Evolutionary conservation across 2,797 vertebrate species (phyloP), one percentile per base, ranked within the genome.

Genomic region (Arnoldichthys spilopterus): DNA sequence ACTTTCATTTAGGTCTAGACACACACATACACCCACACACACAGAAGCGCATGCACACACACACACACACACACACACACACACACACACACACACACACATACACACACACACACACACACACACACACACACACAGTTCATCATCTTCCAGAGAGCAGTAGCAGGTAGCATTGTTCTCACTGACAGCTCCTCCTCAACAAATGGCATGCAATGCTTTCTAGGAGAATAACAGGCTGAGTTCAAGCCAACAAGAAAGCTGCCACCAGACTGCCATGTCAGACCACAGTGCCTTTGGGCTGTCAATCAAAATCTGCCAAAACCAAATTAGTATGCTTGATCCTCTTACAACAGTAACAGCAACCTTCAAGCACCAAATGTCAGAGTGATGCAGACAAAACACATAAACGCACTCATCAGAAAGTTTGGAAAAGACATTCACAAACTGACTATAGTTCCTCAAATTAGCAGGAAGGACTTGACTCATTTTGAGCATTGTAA

Each of bases 221-320:
- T 74, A 59, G 76, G 83, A 85, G 76, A 81, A 81, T 80, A 87
- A 87, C 76, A 76, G 85, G 75, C 54, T 86, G 84, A 90, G 87
- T 89, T 85, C 77, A 81, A 85, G 83, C 86, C 85, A 87, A 87
- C 84, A 79, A 82, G 82, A 90, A 79, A 87, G 79, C 85, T 85
- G 88, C 90, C 86, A 86, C 74, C 82, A 78, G 63, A 72, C 83
- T 78, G 87, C 86, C 82, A 84, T 85, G 86, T 88, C 84, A 85
- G 85, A 85, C 79, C 76, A 70, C 80, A 71, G 71, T 40, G 77
- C 76, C 63, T 85, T 76, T 76, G 47, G 66, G 83, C 73, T 88
- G 87, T 87, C 88, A 90, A 84, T 91, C 88, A 89, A 22, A 71
- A 13, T 6, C 49, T 78, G 69, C 82, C 80, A 74, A 74, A 74